Evolutionary conservation across 1,140 invertebrate species (phyloP).

Genomic region (Xylocopa sonorina): DNA sequence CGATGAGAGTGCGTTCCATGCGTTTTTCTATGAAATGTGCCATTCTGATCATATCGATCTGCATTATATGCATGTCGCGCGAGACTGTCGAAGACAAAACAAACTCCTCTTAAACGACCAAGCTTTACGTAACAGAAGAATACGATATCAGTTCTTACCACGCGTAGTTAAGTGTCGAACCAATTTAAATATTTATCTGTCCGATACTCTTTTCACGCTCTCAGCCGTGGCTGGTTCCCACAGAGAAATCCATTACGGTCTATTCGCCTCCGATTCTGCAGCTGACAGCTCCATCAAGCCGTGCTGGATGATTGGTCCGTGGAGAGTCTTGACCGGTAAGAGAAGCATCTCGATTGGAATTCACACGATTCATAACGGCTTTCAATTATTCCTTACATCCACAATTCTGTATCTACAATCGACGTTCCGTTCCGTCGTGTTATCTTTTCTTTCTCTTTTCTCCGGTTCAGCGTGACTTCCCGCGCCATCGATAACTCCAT

Average conservation of each 20-base stretch:
- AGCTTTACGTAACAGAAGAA: too few species aligned
- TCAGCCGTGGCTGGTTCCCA: conserved; percentile 46
- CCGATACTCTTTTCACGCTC: conserved; percentile 59
- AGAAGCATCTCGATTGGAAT: conserved; percentile 40
- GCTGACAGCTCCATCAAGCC: conserved; percentile 64
- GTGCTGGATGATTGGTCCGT: conserved; percentile 57
- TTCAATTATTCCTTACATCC: conserved; percentile 37
- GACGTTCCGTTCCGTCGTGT: background rate
- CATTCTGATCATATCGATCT: background rate
- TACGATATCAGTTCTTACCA: background rate
- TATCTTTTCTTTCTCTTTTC: background rate
- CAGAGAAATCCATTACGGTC: conserved; percentile 63
- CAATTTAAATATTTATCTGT: conserved; percentile 65
- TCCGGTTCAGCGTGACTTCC: too few species aligned
- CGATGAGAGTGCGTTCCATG: background rate
- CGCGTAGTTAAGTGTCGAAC: conserved; percentile 20
- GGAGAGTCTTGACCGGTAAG: conserved; percentile 61
- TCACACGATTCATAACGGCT: conserved; percentile 19
- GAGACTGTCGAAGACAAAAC: too few species aligned
- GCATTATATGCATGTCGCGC: background rate
- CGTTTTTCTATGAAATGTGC: background rate
- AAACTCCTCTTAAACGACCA: too few species aligned
- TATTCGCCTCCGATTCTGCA: conserved; percentile 64
- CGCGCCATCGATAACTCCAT: too few species aligned
- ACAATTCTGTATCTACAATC: background rate